A percentile compares a stretch with the other conserved stretches of the same genome.
Conservation (phyloP, 2,888 invertebrate genomes). For the Torymus auratus region DNA sequence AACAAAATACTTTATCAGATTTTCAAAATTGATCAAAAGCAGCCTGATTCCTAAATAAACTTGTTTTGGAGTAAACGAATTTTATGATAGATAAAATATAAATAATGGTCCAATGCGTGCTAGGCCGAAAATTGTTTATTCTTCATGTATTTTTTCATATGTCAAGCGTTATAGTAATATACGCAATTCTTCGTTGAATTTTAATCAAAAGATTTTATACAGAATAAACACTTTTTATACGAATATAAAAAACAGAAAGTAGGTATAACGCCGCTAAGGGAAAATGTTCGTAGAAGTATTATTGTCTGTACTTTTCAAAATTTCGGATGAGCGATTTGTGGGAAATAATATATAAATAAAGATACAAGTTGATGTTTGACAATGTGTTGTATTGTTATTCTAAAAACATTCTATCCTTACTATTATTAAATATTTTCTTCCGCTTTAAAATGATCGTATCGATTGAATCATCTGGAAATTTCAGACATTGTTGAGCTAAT, state of each 20-base stretch:
- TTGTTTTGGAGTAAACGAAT: not conserved
- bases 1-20: constrained; percentile 20
- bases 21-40: constrained; percentile 26
- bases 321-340: constrained; percentile 50
- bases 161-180: constrained; percentile 19
- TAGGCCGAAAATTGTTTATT: constrained; percentile 35
- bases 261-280: constrained; percentile 19
- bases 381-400: constrained; percentile 17
- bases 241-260: constrained; percentile 55
- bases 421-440: no score
- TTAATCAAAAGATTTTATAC: constrained; percentile 66
- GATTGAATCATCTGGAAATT: not conserved
- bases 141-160: constrained; percentile 16
- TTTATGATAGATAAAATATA: no score
- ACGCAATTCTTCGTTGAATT: constrained; percentile 50
- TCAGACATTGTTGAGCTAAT: no score
- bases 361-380: constrained; percentile 55
- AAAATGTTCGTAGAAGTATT: constrained; percentile 50
- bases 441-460: not conserved
- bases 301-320: constrained; percentile 52
- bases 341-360: constrained; percentile 51
- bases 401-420: not conserved
- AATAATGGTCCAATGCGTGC: constrained; percentile 42
- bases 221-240: constrained; percentile 65
- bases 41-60: not conserved